Base-by-base conservation (phyloP, 1,140 invertebrate genomes). In the Pectinophora gossypiella region DNA sequence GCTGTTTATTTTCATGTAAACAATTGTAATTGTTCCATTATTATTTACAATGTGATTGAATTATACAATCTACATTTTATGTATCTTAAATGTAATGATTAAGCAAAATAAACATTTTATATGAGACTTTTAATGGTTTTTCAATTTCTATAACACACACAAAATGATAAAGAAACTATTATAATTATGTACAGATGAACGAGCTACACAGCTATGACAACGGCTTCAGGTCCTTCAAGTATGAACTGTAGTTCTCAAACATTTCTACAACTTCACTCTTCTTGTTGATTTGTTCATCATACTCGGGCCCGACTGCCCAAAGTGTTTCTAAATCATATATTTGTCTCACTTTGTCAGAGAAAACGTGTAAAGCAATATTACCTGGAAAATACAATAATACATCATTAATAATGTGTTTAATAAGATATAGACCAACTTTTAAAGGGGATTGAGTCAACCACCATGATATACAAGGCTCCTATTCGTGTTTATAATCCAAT, bases 321-420 rank as follows among this genome's bases (percentile, higher is more conserved):
- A 98, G 80, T 5, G 93, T 94, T 88, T 99, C 97, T 51, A 99
- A 88, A 87, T 98, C 96, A 79, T 97, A 97, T 36, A 88, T 71
- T 58, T 91, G 74, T 65, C 97, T 89, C 5, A 90, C 89, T 66
- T 92, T 85, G 3, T 89, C 77, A 19, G 91, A 92, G 82, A 98
- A 97, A 58, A 98, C 91, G 70, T 99, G 97, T n/a, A 98, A 71
- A 1, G 93, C 93, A 60, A 98, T 98, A 74, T 98, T 98, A 48
- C 94, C 94, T 95, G 72, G n/a, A n/a, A n/a, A n/a, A n/a, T n/a
- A n/a, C n/a, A n/a, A n/a, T n/a, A n/a, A n/a, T n/a, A n/a, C n/a
- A n/a, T 7, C 7, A 38, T 38, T 38, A 38, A 38, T 7, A n/a
- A 38, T 38, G 36, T 27, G 23, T 27, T 27, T 6, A 27, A n/a